A percentile compares a stretch with the other conserved stretches of the same genome.
Evolutionary conservation across 2,113 vertebrate genomes (phyloP).

Genomic region (Oostethus manadensis): DNA sequence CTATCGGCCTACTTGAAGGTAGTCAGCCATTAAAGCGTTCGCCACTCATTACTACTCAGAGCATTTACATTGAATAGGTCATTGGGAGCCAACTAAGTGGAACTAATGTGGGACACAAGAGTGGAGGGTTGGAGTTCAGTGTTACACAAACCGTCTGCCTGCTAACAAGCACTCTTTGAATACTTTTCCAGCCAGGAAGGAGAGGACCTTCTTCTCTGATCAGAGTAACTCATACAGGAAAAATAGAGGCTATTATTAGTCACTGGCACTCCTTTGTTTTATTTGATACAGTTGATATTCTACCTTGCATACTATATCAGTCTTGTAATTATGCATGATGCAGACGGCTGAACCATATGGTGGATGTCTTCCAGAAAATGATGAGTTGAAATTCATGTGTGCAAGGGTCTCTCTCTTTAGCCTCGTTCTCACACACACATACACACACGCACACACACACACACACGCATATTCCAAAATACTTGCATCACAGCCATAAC

Average conservation of each 20-base stretch:
- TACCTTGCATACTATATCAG: slow-evolving; percentile 29
- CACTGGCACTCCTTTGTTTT: slow-evolving; percentile 4
- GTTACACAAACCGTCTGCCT: slow-evolving; percentile 74
- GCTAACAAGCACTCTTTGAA: slow-evolving; percentile 75
- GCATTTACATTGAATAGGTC: slow-evolving; percentile 83
- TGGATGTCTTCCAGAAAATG: slow-evolving; percentile 67
- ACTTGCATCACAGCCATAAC: no score
- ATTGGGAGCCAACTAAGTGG: slow-evolving; percentile 87
- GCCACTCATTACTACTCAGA: slow-evolving; percentile 72
- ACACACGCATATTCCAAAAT: no score
- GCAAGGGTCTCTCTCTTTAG: not conserved
- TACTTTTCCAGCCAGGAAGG: slow-evolving; percentile 54
- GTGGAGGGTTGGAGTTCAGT: slow-evolving; percentile 75
- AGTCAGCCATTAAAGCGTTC: slow-evolving; percentile 69
- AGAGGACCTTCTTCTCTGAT: slow-evolving; percentile 13
- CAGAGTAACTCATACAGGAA: not conserved
- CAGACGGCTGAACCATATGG: slow-evolving; percentile 77
- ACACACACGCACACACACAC: slow-evolving; percentile 30
- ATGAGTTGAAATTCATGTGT: slow-evolving; percentile 33
- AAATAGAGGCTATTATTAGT: slow-evolving; percentile 1
- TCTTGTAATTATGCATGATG: slow-evolving; percentile 69
- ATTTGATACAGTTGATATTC: slow-evolving; percentile 18
- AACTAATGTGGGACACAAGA: slow-evolving; percentile 87
- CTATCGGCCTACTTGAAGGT: slow-evolving; percentile 59
- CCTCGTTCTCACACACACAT: slow-evolving; percentile 30